Evolutionary conservation across 2,888 invertebrate species (phyloP), one percentile per base, ranked within the genome.

Genomic region (Drosophila picticornis): DNA sequence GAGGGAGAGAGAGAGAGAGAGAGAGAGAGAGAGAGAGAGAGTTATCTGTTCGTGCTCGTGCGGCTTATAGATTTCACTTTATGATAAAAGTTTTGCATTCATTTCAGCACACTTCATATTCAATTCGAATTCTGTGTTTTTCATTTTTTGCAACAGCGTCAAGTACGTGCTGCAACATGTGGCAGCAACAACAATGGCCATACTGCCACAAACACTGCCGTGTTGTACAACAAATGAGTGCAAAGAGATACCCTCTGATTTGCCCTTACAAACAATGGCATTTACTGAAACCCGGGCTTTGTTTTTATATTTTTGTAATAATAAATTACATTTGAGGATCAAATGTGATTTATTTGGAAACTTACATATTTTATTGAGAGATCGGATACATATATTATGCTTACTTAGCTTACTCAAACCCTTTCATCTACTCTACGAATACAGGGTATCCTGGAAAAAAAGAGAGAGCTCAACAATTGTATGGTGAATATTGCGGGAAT

Each of bases 71-170:
- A 91, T 90, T 84, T 88, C 83, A 78, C 81, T 80, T 77, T 75
- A 72, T 76, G 90, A 88, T 91, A 83, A 76, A 63, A 77, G 74
- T 81, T 86, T 83, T 90, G 82, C 84, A 88, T 83, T 77, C 65
- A 72, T 85, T 86, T 77, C 79, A 74, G 58, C 62, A 71, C 67
- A 82, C 77, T 83, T 90, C 74, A 88, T 86, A 88, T 85, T 90
- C 77, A 77, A 90, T 90, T 82, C 88, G 75, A 80, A 76, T 72
- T 81, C 58, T 67, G 63, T 64, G n/a, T 56, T 72, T 80, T 82
- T 75, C 43, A 56, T 62, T 72, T 71, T 72, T 71, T 64, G 65
- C 71, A 57, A 73, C 73, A 66, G 72, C 75, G 71, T 70, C 53
- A 52, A 27, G 72, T 87, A 87, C 90, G 81, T 81, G 89, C 78